These are phyloP conservation scores for Chunga burmeisteri DNA, from an alignment of 2,113 vertebrate species.

Conservation along the genomic window DNA sequence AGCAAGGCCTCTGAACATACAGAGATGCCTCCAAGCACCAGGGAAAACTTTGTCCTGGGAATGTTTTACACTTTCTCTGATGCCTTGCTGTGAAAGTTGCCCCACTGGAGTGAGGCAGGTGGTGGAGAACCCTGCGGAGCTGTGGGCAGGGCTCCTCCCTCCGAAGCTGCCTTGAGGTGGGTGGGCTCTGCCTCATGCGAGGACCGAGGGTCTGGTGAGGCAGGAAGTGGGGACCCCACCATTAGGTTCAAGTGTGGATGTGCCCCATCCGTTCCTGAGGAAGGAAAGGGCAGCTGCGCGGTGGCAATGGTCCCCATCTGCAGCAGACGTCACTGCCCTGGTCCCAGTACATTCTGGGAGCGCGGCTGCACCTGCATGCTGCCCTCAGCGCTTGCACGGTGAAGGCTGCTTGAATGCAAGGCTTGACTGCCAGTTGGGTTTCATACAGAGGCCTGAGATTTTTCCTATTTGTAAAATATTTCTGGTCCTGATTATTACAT, in stretches of 20 bases:
- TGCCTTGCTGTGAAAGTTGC: neutral
- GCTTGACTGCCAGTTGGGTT: neutral
- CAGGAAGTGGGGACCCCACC: neutral
- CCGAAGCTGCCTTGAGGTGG: accelerated
- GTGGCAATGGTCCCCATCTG: neutral
- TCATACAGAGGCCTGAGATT: neutral
- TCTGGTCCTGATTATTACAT: neutral
- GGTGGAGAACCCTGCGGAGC: neutral
- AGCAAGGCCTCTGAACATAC: neutral
- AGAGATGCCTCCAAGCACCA: neutral
- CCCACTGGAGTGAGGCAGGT: neutral
- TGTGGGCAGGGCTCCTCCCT: neutral
- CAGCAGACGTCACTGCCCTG: neutral
- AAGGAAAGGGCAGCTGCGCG: neutral
- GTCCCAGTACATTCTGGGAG: accelerated
- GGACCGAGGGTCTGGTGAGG: accelerated
- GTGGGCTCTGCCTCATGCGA: accelerated
- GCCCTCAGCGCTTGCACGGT: accelerated
- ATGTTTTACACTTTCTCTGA: neutral
- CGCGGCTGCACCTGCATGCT: accelerated
- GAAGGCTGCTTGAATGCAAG: accelerated
- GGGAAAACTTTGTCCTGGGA: neutral
- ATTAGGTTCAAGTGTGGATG: neutral
- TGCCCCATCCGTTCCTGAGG: neutral
- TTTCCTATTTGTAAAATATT: neutral